A percentile compares a stretch with the other conserved stretches of the same genome.
These are phyloP conservation scores for Nothoprocta pentlandii DNA, from an alignment of 2,113 vertebrate genomes.

Conservation along the genomic window DNA sequence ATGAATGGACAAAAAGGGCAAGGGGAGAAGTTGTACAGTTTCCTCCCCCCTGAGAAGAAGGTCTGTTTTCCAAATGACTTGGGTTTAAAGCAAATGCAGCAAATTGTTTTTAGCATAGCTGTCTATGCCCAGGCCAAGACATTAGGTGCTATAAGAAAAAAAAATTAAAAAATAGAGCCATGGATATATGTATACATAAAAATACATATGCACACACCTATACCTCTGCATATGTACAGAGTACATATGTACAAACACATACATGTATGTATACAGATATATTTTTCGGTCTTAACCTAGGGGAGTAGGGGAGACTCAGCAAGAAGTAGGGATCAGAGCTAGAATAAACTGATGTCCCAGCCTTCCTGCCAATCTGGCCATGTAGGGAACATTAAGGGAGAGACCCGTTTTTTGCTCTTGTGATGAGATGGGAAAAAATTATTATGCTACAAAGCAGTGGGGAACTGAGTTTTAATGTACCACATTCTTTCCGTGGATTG, in stretches of 20 bases:
- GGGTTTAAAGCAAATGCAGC: fast-evolving
- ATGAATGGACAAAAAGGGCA: background rate
- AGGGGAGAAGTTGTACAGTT: background rate
- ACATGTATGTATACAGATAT: background rate
- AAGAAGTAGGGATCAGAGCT: background rate
- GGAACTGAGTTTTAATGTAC: background rate
- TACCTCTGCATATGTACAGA: background rate
- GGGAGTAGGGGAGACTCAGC: background rate
- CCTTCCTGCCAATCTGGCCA: background rate
- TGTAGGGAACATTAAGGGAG: background rate
- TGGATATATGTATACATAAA: background rate
- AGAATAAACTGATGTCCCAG: background rate
- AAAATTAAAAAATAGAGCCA: no score
- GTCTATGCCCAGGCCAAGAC: background rate
- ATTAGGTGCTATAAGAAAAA: background rate
- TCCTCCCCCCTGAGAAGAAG: background rate
- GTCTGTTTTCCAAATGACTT: background rate
- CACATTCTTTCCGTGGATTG: background rate
- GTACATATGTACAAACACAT: no score
- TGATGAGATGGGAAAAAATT: background rate
- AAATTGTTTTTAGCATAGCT: background rate
- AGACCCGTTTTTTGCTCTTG: background rate
- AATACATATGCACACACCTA: no score
- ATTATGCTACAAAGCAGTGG: background rate
- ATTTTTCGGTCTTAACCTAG: background rate